Conservation (phyloP, 2,888 invertebrate species). For the Coenonympha arcania region DNA sequence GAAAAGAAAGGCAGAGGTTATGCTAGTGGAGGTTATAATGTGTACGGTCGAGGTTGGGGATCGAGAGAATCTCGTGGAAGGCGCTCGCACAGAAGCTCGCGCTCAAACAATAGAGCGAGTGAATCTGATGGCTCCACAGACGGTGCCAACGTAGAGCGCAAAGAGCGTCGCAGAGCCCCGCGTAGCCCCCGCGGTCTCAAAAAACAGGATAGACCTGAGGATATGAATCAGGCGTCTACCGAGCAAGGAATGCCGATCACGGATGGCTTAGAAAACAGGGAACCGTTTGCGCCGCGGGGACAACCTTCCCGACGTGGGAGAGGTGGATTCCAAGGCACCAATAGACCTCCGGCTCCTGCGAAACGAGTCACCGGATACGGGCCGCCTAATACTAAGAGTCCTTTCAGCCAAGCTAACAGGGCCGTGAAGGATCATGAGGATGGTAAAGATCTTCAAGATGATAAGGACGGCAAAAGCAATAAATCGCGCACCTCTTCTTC, state of each 20-base stretch:
- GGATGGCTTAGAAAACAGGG: conserved; percentile 69
- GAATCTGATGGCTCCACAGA: conserved; percentile 86
- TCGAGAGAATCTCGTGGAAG: conserved; percentile 67
- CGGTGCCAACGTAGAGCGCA: conserved; percentile 73
- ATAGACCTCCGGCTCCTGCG: conserved; percentile 66
- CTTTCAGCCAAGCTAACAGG: conserved; percentile 75
- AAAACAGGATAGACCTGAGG: conserved; percentile 76
- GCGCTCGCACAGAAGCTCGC: conserved; percentile 65
- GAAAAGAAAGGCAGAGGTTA: conserved; percentile 72
- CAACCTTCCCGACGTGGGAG: conserved; percentile 91
- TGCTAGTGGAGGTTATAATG: conserved; percentile 56
- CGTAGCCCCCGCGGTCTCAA: conserved; percentile 74
- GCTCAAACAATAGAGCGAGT: conserved; percentile 70
- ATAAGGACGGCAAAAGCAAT: conserved; percentile 76
- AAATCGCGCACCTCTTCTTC: conserved; percentile 79
- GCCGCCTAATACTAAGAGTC: conserved; percentile 85
- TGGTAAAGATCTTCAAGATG: conserved; percentile 64
- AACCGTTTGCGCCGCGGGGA: conserved; percentile 88
- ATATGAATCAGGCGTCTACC: conserved; percentile 41
- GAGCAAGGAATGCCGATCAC: conserved; percentile 38
- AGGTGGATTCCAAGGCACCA: conserved; percentile 71
- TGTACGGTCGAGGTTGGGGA: conserved; percentile 69
- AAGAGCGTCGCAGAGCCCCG: conserved; percentile 71
- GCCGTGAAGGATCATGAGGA: conserved; percentile 60
- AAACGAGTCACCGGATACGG: conserved; percentile 84